Evolutionary conservation across 2,888 invertebrate genomes (phyloP).

Genomic region (Coecobrya sp.): DNA sequence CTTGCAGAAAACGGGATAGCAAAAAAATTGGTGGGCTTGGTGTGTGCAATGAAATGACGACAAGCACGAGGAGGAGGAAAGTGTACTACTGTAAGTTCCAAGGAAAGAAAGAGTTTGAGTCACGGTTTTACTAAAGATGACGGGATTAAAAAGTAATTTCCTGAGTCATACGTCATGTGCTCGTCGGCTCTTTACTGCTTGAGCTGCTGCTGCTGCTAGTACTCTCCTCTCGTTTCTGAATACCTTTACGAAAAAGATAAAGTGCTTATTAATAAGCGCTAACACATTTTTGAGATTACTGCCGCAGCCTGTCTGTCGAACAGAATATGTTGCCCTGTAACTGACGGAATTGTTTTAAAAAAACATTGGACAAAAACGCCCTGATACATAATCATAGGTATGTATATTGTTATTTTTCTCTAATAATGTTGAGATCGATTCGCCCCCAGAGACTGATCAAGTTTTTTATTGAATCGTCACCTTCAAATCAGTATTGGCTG

Average conservation of each 20-base stretch:
- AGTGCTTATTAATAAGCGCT: background rate
- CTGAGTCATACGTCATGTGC: constrained; percentile 78
- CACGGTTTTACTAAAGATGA: constrained; percentile 78
- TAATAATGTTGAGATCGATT: no score
- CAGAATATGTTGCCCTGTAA: no score
- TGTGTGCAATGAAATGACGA: background rate
- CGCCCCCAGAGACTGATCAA: no score
- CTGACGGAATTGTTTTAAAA: no score
- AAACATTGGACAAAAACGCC: no score
- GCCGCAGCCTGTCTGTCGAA: no score
- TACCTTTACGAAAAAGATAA: constrained; percentile 37
- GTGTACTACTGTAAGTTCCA: background rate
- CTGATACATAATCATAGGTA: no score
- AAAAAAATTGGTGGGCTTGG: constrained; percentile 36
- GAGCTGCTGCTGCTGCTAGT: background rate
- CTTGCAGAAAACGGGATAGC: background rate
- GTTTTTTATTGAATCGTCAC: no score
- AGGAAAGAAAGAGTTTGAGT: constrained; percentile 69
- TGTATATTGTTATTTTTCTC: no score
- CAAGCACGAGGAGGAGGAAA: background rate
- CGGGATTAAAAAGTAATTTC: constrained; percentile 82
- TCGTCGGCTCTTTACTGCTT: constrained; percentile 66
- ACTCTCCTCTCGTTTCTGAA: background rate
- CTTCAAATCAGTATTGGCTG: no score
- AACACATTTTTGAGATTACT: no score